Conservation (phyloP, 1,140 invertebrate species). For the Drosophila chauvacae region DNA sequence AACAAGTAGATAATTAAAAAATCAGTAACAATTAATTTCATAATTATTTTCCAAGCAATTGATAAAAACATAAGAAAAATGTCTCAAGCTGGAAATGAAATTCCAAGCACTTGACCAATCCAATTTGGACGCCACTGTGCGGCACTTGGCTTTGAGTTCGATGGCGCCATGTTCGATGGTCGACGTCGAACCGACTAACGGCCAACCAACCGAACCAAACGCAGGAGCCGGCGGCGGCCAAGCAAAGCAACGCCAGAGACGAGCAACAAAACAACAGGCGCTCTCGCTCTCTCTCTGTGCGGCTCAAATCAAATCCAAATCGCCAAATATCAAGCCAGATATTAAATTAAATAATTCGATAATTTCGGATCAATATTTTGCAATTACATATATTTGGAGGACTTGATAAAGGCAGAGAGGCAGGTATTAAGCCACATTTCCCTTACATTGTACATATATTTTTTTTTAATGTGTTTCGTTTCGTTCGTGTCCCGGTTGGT, state of each 20-base stretch:
- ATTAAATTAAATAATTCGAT: constrained; percentile 5
- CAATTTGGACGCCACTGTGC: constrained; percentile 12
- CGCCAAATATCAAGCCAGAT: neutral
- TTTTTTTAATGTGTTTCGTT: neutral
- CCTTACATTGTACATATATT: neutral
- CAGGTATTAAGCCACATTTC: constrained; percentile 3
- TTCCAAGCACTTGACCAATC: neutral
- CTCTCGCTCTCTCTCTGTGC: constrained; percentile 2
- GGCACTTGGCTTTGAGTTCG: constrained; percentile 2
- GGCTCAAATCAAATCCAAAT: neutral
- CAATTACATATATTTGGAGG: neutral
- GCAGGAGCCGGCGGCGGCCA: neutral
- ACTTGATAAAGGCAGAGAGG: neutral
- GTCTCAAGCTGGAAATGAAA: neutral
- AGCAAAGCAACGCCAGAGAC: constrained; percentile 11
- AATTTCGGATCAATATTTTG: constrained; percentile 8
- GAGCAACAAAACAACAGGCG: constrained; percentile 10
- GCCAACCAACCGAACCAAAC: neutral
- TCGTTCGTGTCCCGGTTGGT: neutral
- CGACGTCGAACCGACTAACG: constrained; percentile 8
- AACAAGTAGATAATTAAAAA: too few relatives aligned
- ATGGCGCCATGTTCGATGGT: neutral
- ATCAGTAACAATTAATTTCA: too few relatives aligned
- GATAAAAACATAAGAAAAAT: neutral
- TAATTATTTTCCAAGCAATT: too few relatives aligned